Evolutionary conservation across 2,797 vertebrate species (phyloP).

Genomic region (Acipenser transmontanus): DNA sequence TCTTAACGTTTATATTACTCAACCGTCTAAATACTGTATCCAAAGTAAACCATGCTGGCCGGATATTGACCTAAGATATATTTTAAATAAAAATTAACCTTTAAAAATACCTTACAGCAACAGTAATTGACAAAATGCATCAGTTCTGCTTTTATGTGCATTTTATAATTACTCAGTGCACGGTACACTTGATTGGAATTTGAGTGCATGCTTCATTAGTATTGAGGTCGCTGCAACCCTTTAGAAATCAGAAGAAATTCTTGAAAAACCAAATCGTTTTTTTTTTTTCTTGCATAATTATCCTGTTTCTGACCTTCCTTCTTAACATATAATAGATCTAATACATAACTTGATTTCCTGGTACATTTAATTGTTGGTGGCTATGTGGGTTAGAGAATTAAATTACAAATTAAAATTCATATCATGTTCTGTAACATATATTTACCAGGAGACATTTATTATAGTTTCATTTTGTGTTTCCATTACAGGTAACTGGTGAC

Average conservation of each 20-base stretch:
- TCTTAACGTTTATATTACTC: slow-evolving; percentile 45
- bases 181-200: slow-evolving; percentile 56
- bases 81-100: slow-evolving; percentile 71
- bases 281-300: slow-evolving; percentile 6
- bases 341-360: slow-evolving; percentile 49
- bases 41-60: slow-evolving; percentile 43
- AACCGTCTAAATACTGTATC: slow-evolving; percentile 38
- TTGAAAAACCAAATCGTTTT: slow-evolving; percentile 41
- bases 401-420: no score
- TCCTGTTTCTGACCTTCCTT: not conserved
- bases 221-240: slow-evolving; percentile 60
- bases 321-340: slow-evolving; percentile 47
- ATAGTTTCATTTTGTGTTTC: not conserved
- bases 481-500: slow-evolving; percentile 68
- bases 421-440: no score
- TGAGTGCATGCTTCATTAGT: slow-evolving; percentile 65
- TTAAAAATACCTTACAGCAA: slow-evolving; percentile 75
- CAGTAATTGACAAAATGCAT: slow-evolving; percentile 72
- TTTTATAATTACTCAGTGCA: slow-evolving; percentile 65
- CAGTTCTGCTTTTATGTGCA: slow-evolving; percentile 59
- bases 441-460: no score
- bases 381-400: slow-evolving; percentile 4
- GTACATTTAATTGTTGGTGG: slow-evolving; percentile 50
- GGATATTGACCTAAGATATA: slow-evolving; percentile 66
- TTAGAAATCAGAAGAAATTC: slow-evolving; percentile 59